phyloP scores from a whole-genome alignment of 2,113 vertebrate species.

The Cacatua alba region DNA sequence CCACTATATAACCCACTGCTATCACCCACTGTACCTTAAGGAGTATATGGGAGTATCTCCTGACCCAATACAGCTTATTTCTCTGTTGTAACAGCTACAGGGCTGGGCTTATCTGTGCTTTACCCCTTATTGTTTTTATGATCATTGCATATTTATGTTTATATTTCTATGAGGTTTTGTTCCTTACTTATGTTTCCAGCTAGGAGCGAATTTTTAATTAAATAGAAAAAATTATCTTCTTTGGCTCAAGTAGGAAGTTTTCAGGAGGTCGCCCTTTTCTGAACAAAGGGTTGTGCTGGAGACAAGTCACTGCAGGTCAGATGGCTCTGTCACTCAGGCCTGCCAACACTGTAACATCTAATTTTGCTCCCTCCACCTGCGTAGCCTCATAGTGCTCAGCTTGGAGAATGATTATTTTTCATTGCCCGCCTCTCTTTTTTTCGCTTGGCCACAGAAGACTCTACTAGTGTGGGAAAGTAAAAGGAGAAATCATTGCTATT shows the following conservation, averaged over 20 bases:
- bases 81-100: not conserved
- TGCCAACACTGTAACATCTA: not conserved
- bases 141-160: not conserved
- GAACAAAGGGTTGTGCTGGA: not conserved
- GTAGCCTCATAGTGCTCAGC: not conserved
- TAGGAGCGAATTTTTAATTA: not conserved
- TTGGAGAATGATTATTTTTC: not conserved
- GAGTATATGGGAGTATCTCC: not conserved
- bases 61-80: not conserved
- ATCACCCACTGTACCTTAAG: not conserved
- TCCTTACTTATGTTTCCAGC: not conserved
- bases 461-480: not conserved
- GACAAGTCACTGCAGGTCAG: not conserved
- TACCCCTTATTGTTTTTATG: not conserved
- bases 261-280: not conserved
- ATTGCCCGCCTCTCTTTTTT: not conserved
- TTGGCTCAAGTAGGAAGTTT: not conserved
- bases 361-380: not conserved
- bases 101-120: not conserved
- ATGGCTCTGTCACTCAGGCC: not conserved
- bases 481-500: not conserved
- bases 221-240: not conserved
- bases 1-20: not conserved
- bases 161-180: not conserved
- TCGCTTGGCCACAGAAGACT: not conserved